Conservation (phyloP, 2,888 invertebrate genomes). For the Hirtodrosophila histrioides region DNA sequence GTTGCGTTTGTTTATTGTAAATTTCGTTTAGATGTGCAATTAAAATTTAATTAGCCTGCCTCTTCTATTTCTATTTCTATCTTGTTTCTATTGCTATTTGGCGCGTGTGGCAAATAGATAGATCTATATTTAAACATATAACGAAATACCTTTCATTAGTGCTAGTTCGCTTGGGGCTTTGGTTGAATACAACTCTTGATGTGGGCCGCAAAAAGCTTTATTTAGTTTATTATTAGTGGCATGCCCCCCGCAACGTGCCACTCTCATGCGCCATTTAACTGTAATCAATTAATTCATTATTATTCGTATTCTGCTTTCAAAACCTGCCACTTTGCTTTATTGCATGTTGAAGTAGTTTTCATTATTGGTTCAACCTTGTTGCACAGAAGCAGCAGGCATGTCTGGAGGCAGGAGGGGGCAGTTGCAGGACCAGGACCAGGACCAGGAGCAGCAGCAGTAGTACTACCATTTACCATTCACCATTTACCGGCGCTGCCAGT, state of each 20-base stretch:
- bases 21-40: slow-evolving; percentile 73
- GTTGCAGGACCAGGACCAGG: not conserved
- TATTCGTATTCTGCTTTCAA: slow-evolving; percentile 68
- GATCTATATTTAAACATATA: slow-evolving; percentile 35
- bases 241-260: slow-evolving; percentile 7
- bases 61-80: slow-evolving; percentile 35
- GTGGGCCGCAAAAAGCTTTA: slow-evolving; percentile 35
- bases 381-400: slow-evolving; percentile 35
- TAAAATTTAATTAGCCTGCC: slow-evolving; percentile 77
- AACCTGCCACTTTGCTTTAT: slow-evolving; percentile 76
- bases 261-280: slow-evolving; percentile 64
- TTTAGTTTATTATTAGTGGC: slow-evolving; percentile 36
- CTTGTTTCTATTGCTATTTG: slow-evolving; percentile 14
- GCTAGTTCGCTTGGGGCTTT: slow-evolving; percentile 39
- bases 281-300: slow-evolving; percentile 77
- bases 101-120: slow-evolving; percentile 25
- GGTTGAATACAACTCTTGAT: slow-evolving; percentile 38
- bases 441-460: slow-evolving; percentile 1
- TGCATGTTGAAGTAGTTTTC: slow-evolving; percentile 74
- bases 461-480: too few relatives aligned
- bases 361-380: slow-evolving; percentile 66
- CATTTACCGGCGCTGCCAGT: slow-evolving; percentile 25
- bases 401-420: not conserved
- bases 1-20: slow-evolving; percentile 64
- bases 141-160: slow-evolving; percentile 52